Base-by-base conservation (phyloP, 2,888 invertebrate species). In the Meliscaeva auricollis region DNA sequence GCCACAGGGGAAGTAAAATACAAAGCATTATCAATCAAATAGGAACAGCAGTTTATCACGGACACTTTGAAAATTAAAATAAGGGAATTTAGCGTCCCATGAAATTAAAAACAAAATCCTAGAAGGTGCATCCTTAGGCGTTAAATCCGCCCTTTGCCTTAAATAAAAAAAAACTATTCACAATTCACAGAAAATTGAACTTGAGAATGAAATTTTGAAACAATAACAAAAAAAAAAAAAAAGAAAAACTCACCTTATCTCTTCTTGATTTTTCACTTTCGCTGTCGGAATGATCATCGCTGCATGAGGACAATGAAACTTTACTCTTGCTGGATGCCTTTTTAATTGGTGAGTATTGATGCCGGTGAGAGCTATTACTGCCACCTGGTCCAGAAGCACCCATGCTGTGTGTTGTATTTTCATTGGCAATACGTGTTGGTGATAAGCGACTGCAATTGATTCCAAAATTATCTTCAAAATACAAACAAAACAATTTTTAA, bases 231-330 rank as follows among this genome's bases (percentile, higher is more conserved):
- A 6, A 20, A n/a, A 7, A 30, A n/a, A 15, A 48, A n/a, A 56
- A 5, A 54, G 22, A 15, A 13, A 13, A 52, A 70, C 68, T 58
- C 69, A 88, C 88, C 72, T 89, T 89, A 54, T 88, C 88, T 75
- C 88, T 89, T 76, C 88, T 88, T 13, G 88, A 88, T 72, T 88
- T 88, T 75, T 89, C 89, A 87, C 88, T 89, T 84, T 89, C 89
- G 87, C 89, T 90, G 82, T 87, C 90, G 85, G 87, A 89, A 87
- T 87, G 88, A 82, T 87, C 88, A 62, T 82, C 74, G 58, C 80
- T 66, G 64, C 74, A 74, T 52, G 88, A 88, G 38, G 88, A 88
- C 44, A 87, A 80, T 32, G 88, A 87, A 58, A 85, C 72, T 69
- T 88, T 89, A 75, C 89, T 90, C 74, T 89, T 89, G 83, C 87